Base-by-base conservation (phyloP, 2,113 vertebrate genomes). In the Barbus barbus region DNA sequence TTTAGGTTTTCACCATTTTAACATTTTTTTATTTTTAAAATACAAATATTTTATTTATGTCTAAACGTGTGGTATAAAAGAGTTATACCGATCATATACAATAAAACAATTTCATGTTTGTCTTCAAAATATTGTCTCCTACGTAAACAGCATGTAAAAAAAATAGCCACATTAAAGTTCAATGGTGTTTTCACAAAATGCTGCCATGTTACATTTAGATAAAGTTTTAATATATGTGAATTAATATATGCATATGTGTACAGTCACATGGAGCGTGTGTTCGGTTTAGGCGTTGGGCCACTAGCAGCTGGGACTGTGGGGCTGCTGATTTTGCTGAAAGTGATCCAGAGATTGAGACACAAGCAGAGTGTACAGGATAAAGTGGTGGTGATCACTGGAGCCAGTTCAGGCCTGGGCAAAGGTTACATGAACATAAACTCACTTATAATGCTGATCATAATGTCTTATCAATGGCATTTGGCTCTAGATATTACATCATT, bases 381-480 rank as follows among this genome's bases (percentile, higher is more conserved):
- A 0, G 97, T 99, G 76, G 98, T 99, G 69, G 95, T 99, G 83
- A 93, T 99, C 84, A 99, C 98, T 0, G 98, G 98, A 6, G 97
- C 97, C 75, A 98, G 95, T 83, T 99, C 98, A 0, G 98, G 98
- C 26, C 93, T 99, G 28, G 98, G 98, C 0, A 97, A 94, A 97
- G 98, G 98, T 99, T 56, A 12, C 92, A 16, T 31, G 13, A 22
- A 69, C 28, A 69, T 26, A 53, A 60, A 44, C 24, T 13, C 13
- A n/a, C 22, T 38, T 78, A 36, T 38, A 28, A 81, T 61, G 33
- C 36, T 24, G 20, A 24, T n/a, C 33, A 33, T 22, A 20, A n/a
- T 61, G 33, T 82, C 18, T n/a, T 16, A 6, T 46, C 48, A 8
- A 51, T 12, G 38, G 0, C 12, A 41, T 75, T 53, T 41, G 38